Evolutionary conservation across 2,888 invertebrate species (phyloP).

Genomic region (Drosophila neutralis): DNA sequence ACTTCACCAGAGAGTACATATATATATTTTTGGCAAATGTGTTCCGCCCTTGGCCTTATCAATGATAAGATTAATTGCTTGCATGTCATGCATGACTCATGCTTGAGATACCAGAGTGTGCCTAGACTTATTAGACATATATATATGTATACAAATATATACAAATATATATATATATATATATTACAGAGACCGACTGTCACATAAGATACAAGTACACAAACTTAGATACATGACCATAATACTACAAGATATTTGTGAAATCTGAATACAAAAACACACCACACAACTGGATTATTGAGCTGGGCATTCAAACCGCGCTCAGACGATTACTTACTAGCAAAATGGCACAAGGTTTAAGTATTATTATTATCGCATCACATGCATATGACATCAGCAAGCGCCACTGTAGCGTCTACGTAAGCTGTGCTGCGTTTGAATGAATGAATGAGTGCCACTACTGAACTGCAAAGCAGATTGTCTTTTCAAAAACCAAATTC

Average conservation of each 20-base stretch:
- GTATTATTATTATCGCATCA: constrained; percentile 70
- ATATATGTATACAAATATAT: constrained; percentile 7
- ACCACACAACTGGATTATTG: constrained; percentile 22
- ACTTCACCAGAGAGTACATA: constrained; percentile 4
- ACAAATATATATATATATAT: neutral
- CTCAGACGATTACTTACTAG: constrained; percentile 20
- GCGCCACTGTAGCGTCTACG: constrained; percentile 41
- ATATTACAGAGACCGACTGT: constrained; percentile 8
- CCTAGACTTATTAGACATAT: constrained; percentile 10
- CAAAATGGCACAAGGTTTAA: constrained; percentile 73
- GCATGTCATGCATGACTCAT: constrained; percentile 59
- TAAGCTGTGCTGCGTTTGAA: constrained; percentile 42
- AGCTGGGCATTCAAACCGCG: constrained; percentile 49
- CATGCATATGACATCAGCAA: constrained; percentile 78
- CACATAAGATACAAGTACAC: constrained; percentile 22
- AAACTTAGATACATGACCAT: constrained; percentile 8
- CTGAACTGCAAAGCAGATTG: neutral
- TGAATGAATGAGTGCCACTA: constrained; percentile 10
- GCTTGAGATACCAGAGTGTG: constrained; percentile 15
- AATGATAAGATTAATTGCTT: constrained; percentile 76
- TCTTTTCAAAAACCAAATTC: neutral
- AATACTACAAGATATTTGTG: constrained; percentile 8
- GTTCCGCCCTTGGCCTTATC: constrained; percentile 76
- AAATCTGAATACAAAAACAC: constrained; percentile 21
- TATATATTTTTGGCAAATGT: constrained; percentile 33